Conservation (phyloP, 2,113 vertebrate genomes). For the Xiphophorus couchianus region DNA sequence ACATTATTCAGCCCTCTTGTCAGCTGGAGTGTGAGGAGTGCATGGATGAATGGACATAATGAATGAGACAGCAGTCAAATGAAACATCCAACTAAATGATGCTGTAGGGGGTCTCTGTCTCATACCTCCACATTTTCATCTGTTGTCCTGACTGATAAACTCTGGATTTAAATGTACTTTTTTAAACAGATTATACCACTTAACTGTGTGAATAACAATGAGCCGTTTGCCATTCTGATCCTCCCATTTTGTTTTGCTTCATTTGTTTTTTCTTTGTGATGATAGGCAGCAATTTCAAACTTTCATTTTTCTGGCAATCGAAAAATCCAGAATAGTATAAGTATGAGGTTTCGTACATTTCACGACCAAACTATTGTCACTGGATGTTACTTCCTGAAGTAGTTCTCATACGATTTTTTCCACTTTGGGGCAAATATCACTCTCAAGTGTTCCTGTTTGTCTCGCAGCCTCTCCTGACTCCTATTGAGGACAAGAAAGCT, state of each 20-base stretch:
- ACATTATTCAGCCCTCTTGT: neutral
- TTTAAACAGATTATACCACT: conserved; percentile 11
- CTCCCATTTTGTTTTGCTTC: conserved; percentile 12
- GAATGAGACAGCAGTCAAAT: conserved; percentile 6
- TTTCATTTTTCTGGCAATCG: too few species aligned
- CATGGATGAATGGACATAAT: neutral
- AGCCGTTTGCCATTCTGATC: conserved; percentile 33
- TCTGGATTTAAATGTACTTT: neutral
- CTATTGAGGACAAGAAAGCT: neutral
- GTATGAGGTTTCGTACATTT: neutral
- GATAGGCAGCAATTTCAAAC: neutral
- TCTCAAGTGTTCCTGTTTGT: neutral
- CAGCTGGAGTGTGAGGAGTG: neutral
- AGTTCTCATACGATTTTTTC: neutral
- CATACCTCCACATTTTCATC: neutral
- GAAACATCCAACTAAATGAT: conserved; percentile 8
- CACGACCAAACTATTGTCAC: neutral
- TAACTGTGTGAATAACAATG: conserved; percentile 6
- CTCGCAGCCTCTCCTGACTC: neutral
- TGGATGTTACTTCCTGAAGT: neutral
- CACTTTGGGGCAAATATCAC: neutral
- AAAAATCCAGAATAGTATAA: neutral
- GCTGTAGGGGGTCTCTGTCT: neutral
- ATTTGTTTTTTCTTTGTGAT: conserved; percentile 7
- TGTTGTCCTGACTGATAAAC: neutral